Conservation (phyloP, 2,113 vertebrate genomes). For the Acrocephalus kingi region DNA sequence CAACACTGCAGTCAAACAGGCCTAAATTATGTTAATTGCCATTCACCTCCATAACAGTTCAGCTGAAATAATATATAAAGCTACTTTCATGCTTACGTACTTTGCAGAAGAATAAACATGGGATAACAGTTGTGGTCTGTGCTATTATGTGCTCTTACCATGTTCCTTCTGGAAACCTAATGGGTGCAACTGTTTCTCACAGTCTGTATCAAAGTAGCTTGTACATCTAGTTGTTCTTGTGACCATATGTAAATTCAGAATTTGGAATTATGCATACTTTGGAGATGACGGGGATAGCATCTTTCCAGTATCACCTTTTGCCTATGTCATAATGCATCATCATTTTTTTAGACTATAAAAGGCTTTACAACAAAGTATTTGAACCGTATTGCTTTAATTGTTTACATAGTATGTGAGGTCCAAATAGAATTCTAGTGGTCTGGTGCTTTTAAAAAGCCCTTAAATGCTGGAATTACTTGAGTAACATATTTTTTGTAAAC, state of each 20-base stretch:
- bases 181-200: background rate
- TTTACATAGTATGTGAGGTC: background rate
- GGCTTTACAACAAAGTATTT: background rate
- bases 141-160: background rate
- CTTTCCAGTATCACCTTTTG: background rate
- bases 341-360: background rate
- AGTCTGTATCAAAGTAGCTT: background rate
- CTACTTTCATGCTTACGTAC: background rate
- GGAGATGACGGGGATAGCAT: background rate
- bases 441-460: background rate
- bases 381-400: background rate
- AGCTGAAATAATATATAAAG: background rate
- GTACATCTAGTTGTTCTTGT: background rate
- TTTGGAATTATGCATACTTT: background rate
- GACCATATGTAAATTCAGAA: background rate
- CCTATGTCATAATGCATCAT: background rate
- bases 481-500: background rate
- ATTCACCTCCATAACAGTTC: background rate
- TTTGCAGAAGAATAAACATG: background rate
- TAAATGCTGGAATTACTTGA: background rate
- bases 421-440: background rate
- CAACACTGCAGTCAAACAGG: background rate
- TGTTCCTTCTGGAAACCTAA: background rate
- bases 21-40: background rate
- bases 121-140: background rate